Evolutionary conservation across 2,113 vertebrate species (phyloP).

Genomic region (Vanacampus margaritifer): DNA sequence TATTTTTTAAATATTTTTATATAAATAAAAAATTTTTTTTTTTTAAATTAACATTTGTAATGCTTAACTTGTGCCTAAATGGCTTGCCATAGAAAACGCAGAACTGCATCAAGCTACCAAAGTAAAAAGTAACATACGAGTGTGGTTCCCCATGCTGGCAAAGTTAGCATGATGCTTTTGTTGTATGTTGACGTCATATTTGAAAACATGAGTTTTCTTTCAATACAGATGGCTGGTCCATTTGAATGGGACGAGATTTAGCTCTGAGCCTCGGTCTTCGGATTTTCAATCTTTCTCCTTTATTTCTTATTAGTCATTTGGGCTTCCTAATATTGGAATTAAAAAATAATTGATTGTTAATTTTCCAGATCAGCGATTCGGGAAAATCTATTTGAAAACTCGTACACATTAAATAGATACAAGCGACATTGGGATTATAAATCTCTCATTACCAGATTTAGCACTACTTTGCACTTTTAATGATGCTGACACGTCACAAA

Average conservation of each 20-base stretch:
- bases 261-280: background rate
- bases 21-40: too few relatives aligned
- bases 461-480: slow-evolving; percentile 4
- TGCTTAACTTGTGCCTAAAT: too few relatives aligned
- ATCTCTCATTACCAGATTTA: background rate
- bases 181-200: background rate
- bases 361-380: background rate
- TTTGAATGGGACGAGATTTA: too few relatives aligned
- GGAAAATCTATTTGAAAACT: background rate
- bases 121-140: too few relatives aligned
- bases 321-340: background rate
- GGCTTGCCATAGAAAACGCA: too few relatives aligned
- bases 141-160: too few relatives aligned
- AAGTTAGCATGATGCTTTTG: too few relatives aligned
- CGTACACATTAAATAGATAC: background rate
- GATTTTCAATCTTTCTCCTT: background rate
- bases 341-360: background rate
- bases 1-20: too few relatives aligned
- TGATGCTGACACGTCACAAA: background rate
- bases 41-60: too few relatives aligned
- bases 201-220: background rate
- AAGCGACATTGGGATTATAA: background rate
- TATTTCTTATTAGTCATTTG: background rate
- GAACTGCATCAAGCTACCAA: too few relatives aligned
- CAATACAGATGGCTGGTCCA: background rate